phyloP scores from a whole-genome alignment of 2,113 vertebrate species.

The Cyprinodon tularosa region DNA sequence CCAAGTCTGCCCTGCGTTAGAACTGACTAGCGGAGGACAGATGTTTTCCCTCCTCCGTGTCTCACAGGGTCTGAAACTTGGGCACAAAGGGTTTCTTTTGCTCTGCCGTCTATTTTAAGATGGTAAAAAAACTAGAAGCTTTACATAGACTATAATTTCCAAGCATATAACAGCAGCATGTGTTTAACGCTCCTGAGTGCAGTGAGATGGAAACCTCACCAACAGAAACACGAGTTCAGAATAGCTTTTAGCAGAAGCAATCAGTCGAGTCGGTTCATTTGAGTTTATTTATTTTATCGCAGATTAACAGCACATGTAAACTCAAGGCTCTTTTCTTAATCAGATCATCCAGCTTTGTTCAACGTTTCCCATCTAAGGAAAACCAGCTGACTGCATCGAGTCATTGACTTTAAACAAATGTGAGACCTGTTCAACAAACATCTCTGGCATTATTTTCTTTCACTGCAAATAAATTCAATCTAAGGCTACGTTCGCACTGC shows the following conservation, averaged over 20 bases:
- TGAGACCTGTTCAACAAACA: too few species aligned
- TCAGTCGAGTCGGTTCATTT: not conserved
- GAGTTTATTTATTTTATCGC: too few species aligned
- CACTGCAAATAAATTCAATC: too few species aligned
- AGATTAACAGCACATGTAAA: too few species aligned
- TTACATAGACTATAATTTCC: constrained; percentile 70
- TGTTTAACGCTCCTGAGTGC: not conserved
- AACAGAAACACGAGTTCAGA: not conserved
- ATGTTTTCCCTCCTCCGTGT: not conserved
- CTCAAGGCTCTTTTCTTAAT: too few species aligned
- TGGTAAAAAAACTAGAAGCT: constrained; percentile 28
- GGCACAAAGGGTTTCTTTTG: constrained; percentile 51
- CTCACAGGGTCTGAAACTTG: constrained; percentile 26
- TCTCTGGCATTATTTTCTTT: too few species aligned
- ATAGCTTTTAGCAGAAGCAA: not conserved
- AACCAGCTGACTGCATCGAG: too few species aligned
- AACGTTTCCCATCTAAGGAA: too few species aligned
- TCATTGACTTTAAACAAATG: too few species aligned
- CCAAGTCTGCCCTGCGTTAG: constrained; percentile 20
- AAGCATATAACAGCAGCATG: constrained; percentile 5
- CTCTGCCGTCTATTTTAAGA: constrained; percentile 69
- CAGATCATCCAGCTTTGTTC: too few species aligned
- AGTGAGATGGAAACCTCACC: not conserved
- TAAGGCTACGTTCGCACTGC: too few species aligned
- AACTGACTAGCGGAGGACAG: constrained; percentile 17